A percentile compares a stretch with the other conserved stretches of the same genome.
Conservation (phyloP, 2,113 vertebrate species). For the Hippopotamus amphibius region DNA sequence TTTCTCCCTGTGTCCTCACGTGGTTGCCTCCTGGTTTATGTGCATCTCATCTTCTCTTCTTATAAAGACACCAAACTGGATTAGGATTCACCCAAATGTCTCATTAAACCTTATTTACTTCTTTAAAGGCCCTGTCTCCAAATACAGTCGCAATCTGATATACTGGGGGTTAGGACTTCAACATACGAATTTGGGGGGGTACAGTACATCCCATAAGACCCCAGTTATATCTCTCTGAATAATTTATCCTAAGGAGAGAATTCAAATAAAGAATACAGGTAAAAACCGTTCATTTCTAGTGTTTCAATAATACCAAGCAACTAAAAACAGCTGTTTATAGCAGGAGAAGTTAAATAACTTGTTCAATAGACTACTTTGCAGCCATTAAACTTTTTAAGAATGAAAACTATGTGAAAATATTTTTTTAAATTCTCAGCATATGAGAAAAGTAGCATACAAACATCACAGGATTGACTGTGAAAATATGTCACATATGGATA, state of each 20-base stretch:
- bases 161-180: neutral
- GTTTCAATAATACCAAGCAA: neutral
- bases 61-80: neutral
- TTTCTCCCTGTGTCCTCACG: neutral
- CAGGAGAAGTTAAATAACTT: neutral
- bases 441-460: neutral
- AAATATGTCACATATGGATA: neutral
- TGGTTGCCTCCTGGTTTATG: fast-evolving
- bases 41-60: neutral
- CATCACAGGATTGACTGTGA: neutral
- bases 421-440: neutral
- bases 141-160: neutral
- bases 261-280: neutral
- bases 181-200: neutral
- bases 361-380: neutral
- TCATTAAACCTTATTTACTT: neutral
- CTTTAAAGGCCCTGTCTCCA: neutral
- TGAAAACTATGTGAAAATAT: neutral
- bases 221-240: neutral
- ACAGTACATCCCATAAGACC: neutral
- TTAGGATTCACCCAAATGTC: no score
- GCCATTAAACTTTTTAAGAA: neutral
- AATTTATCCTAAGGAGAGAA: neutral
- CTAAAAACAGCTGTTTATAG: neutral
- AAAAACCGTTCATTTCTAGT: neutral